phyloP scores from a whole-genome alignment of 2,888 invertebrate species.

The Archaeoteleia sp. region DNA sequence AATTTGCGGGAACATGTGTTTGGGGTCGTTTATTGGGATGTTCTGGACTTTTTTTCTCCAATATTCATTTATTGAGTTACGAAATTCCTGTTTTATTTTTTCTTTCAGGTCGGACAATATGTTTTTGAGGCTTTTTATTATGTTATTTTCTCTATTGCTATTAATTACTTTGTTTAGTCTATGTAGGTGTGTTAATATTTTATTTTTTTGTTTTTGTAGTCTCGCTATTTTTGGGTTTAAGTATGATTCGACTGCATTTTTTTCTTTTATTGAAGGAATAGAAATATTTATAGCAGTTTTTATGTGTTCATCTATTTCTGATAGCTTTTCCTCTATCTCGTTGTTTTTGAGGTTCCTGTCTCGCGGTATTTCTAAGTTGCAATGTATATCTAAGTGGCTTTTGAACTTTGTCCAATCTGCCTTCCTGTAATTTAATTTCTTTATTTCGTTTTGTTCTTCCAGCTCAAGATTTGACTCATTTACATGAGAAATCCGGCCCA shows the following conservation, averaged over 20 bases:
- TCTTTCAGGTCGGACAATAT: slow-evolving; percentile 3
- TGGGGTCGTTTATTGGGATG: slow-evolving; percentile 15
- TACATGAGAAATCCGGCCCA: not conserved
- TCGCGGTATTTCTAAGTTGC: slow-evolving; percentile 4
- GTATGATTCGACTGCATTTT: slow-evolving; percentile 3
- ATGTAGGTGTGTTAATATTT: slow-evolving; percentile 1
- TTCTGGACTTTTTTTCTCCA: slow-evolving; percentile 29
- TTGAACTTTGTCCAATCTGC: slow-evolving; percentile 36
- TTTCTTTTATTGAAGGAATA: slow-evolving; percentile 8
- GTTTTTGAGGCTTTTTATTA: slow-evolving; percentile 12
- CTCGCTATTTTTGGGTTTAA: slow-evolving; percentile 8
- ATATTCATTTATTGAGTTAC: slow-evolving; percentile 14
- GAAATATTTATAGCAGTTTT: not conserved
- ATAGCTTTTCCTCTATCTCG: slow-evolving; percentile 12
- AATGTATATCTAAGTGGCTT: slow-evolving; percentile 4
- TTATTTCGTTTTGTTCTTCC: not conserved
- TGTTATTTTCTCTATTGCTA: not conserved
- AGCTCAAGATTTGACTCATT: not conserved
- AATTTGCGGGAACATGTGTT: slow-evolving; percentile 34
- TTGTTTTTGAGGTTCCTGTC: slow-evolving; percentile 17
- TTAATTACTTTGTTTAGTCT: not conserved
- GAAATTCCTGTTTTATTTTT: slow-evolving; percentile 17
- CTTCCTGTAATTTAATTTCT: slow-evolving; percentile 15
- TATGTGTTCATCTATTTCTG: slow-evolving; percentile 1
- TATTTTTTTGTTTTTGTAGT: slow-evolving; percentile 15